phyloP scores from a whole-genome alignment of 2,113 vertebrate species.

The Sorex fumeus region DNA sequence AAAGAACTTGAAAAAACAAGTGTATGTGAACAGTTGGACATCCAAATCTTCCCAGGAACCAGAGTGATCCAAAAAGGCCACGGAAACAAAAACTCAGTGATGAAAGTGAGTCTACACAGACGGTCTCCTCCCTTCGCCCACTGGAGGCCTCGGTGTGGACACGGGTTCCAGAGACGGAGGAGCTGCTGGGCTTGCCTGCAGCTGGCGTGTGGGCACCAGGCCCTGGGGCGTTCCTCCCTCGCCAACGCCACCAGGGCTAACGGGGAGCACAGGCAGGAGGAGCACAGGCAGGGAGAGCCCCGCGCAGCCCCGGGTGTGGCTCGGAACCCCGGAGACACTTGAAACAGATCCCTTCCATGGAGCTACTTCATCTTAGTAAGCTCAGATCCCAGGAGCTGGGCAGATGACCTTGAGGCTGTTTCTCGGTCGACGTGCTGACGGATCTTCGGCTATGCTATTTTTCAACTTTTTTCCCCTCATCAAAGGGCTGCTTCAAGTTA shows the following conservation, averaged over 20 bases:
- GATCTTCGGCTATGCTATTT: neutral
- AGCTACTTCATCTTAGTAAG: neutral
- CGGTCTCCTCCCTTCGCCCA: too few species aligned
- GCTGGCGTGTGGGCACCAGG: too few species aligned
- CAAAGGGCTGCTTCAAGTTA: conserved; percentile 41
- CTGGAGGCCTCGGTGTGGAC: too few species aligned
- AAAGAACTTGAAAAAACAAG: neutral
- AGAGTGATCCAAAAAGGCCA: neutral
- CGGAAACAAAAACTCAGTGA: conserved; percentile 9
- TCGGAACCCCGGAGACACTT: too few species aligned
- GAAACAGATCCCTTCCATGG: neutral
- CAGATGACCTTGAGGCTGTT: conserved; percentile 1
- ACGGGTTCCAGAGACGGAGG: too few species aligned
- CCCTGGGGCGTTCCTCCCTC: too few species aligned
- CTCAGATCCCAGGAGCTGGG: neutral
- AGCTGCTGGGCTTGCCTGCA: too few species aligned
- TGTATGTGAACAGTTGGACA: neutral
- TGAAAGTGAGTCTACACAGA: neutral
- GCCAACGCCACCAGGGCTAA: too few species aligned
- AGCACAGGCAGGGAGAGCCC: too few species aligned
- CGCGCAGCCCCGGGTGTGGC: too few species aligned
- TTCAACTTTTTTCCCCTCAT: conserved; percentile 46
- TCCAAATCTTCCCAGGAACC: conserved; percentile 43
- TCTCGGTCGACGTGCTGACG: conserved; percentile 22
- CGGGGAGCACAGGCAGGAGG: too few species aligned